Conservation (phyloP, 2,888 invertebrate species). For the Blomia tropicalis region DNA sequence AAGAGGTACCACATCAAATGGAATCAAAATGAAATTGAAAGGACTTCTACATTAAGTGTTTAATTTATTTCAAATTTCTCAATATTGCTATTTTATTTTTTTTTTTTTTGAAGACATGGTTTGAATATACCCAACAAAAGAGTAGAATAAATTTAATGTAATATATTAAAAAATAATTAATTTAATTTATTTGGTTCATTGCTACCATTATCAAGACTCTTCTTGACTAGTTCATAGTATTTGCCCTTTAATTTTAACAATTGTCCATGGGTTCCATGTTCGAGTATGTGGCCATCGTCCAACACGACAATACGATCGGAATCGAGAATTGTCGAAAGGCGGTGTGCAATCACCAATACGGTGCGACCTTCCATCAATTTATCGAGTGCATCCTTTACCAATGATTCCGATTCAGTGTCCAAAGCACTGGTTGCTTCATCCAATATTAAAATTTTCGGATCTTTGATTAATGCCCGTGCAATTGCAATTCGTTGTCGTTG, state of each 20-base stretch:
- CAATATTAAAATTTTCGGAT: conserved; percentile 67
- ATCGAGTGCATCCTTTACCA: conserved; percentile 75
- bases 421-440: conserved; percentile 80
- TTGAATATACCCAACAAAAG: no score
- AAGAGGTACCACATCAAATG: not conserved
- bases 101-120: no score
- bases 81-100: no score
- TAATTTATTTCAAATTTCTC: no score
- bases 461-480: conserved; percentile 76
- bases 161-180: not conserved
- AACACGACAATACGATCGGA: conserved; percentile 84
- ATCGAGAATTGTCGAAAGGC: conserved; percentile 73
- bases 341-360: conserved; percentile 83
- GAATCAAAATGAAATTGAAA: no score
- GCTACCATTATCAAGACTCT: not conserved
- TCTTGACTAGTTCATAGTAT: not conserved
- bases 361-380: conserved; percentile 62
- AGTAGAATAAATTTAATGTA: no score
- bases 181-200: not conserved
- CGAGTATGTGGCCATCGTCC: conserved; percentile 61
- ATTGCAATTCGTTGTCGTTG: conserved; percentile 90
- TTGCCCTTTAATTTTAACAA: not conserved
- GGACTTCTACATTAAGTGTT: no score
- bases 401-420: conserved; percentile 76
- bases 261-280: conserved; percentile 43